Percentiles rank a stretch among this genome's conserved stretches.
Conservation (phyloP, 2,888 invertebrate genomes). For the Lobophora halterata region DNA sequence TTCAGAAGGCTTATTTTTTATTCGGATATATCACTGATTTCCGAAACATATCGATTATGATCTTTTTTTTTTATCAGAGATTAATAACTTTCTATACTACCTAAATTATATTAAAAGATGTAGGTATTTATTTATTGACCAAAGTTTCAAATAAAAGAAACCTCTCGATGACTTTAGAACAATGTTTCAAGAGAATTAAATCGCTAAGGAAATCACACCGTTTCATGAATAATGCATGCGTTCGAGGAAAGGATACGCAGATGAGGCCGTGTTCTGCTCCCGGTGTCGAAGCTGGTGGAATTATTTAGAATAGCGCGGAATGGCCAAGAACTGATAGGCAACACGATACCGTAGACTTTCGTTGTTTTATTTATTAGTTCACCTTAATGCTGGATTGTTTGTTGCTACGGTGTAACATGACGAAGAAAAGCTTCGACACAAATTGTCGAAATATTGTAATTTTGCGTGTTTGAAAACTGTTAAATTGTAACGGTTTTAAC, state of each 20-base stretch:
- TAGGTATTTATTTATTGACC: too few species aligned
- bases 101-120: too few species aligned
- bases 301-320: constrained; percentile 53
- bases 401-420: too few species aligned
- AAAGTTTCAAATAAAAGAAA: constrained; percentile 12
- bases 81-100: too few species aligned
- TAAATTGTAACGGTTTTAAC: too few species aligned
- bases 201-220: constrained; percentile 54
- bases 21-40: too few species aligned
- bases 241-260: constrained; percentile 63
- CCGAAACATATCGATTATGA: too few species aligned
- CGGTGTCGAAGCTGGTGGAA: constrained; percentile 57
- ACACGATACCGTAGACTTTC: constrained; percentile 8
- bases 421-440: too few species aligned
- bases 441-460: background rate
- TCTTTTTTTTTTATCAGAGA: too few species aligned
- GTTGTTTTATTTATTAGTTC: constrained; percentile 6
- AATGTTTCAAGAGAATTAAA: constrained; percentile 44
- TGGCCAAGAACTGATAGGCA: constrained; percentile 20
- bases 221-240: constrained; percentile 62
- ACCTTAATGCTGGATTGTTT: too few species aligned
- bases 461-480: too few species aligned
- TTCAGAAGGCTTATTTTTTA: too few species aligned
- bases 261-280: constrained; percentile 60
- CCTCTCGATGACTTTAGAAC: constrained; percentile 18